These are phyloP conservation scores for Rhyacophila evoluta DNA, from an alignment of 2,888 invertebrate genomes.

Conservation along the genomic window DNA sequence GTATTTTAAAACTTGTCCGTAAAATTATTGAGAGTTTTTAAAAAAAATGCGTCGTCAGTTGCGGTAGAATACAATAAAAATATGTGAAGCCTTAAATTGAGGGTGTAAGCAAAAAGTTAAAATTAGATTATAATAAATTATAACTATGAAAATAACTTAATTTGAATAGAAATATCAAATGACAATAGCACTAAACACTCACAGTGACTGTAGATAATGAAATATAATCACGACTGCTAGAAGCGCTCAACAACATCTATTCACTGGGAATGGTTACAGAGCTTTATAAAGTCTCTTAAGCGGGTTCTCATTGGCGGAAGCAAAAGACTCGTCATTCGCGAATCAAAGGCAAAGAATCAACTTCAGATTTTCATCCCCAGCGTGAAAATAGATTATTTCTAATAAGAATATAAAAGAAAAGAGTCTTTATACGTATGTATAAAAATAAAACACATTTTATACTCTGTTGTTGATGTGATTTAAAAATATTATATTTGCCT, in stretches of 20 bases:
- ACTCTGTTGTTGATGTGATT: too few species aligned
- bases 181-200: not conserved
- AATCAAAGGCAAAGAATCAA: slow-evolving; percentile 2
- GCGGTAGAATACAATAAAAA: too few species aligned
- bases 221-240: slow-evolving; percentile 3
- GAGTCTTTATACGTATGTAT: too few species aligned
- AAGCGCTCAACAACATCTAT: not conserved
- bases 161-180: not conserved
- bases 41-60: too few species aligned
- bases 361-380: not conserved
- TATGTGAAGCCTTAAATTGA: too few species aligned
- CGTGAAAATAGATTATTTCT: not conserved
- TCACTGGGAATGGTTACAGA: not conserved
- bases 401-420: not conserved
- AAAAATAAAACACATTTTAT: too few species aligned
- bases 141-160: too few species aligned
- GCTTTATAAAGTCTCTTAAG: not conserved
- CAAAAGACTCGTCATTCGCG: not conserved
- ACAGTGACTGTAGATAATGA: not conserved
- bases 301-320: slow-evolving; percentile 1
- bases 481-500: too few species aligned
- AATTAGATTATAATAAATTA: too few species aligned
- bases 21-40: too few species aligned
- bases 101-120: too few species aligned
- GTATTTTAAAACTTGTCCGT: too few species aligned